Evolutionary conservation across 2,113 vertebrate species (phyloP), one percentile per base, ranked within the genome.

Genomic region (Myotis yumanensis): DNA sequence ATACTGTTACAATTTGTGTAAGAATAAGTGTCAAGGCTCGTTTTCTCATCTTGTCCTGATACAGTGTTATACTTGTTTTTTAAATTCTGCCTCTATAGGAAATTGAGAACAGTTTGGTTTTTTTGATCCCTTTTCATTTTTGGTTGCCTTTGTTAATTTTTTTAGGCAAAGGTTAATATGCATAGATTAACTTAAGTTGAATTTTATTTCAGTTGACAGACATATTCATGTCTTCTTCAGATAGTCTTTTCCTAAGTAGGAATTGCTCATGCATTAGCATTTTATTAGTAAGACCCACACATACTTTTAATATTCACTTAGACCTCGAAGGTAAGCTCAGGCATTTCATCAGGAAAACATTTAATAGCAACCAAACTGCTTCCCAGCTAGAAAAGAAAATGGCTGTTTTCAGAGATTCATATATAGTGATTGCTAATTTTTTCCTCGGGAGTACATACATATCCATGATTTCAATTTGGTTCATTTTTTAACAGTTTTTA

Each of bases 171-270:
- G 51, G 28, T 54, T 84, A 40, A 71, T 64, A 62, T 76, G 37
- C 3, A 48, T 35, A 73, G 22, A 54, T 48, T 54, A 89, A 89
- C 37, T 71, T 90, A 66, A 57, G 28, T 32, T 59, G 51, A 84
- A 68, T 89, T 93, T 75, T 95, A 87, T 95, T 95, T 87, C 25
- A 30, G 4, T 62, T 92, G 76, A 84, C 11, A 68, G 17, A 73
- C 43, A 16, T 68, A 46, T 46, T 8, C 15, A 83, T 59, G 7
- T 89, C 28, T 75, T 79, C 57, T 84, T 84, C 30, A 89, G 37
- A 59, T 77, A 28, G 52, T 86, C 46, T 52, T 37, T 91, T 89
- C 43, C 25, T 71, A 64, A 48, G 22, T 93, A 85, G 72, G 25
- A 92, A 54, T 43, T 94, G 59, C 30, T 90, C 11, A 51, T 62